Conservation (phyloP, 2,113 vertebrate species). For the Falcunculus frontatus region DNA sequence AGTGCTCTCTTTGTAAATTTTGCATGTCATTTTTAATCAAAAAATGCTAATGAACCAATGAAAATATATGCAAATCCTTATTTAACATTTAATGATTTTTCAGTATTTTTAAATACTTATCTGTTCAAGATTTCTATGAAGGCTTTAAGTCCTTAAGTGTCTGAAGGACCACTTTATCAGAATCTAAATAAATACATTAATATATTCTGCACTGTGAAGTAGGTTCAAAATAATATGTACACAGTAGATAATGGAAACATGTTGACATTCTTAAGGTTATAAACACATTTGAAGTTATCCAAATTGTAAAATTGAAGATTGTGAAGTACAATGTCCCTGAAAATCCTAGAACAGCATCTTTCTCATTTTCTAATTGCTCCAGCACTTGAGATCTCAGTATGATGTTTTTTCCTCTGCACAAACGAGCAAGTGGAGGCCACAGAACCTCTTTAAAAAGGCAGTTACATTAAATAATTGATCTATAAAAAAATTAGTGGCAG, state of each 20-base stretch:
- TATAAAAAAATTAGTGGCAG: neutral
- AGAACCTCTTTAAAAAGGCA: slow-evolving; percentile 62
- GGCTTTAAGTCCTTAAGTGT: slow-evolving; percentile 66
- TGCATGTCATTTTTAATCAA: neutral
- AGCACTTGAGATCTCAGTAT: slow-evolving; percentile 72
- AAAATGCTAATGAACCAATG: neutral
- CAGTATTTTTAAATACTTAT: slow-evolving; percentile 62
- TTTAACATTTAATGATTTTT: slow-evolving; percentile 48
- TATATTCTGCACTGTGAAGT: slow-evolving; percentile 67
- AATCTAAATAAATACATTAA: slow-evolving; percentile 70
- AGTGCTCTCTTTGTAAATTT: neutral
- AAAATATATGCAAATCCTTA: neutral
- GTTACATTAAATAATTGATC: slow-evolving; percentile 69
- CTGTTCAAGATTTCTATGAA: slow-evolving; percentile 54
- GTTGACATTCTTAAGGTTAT: slow-evolving; percentile 77
- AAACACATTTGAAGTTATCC: slow-evolving; percentile 69
- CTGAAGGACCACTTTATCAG: slow-evolving; percentile 69
- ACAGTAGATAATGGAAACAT: slow-evolving; percentile 71
- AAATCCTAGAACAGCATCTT: slow-evolving; percentile 63
- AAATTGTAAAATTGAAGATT: slow-evolving; percentile 75
- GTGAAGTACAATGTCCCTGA: slow-evolving; percentile 76
- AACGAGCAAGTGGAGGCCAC: slow-evolving; percentile 62
- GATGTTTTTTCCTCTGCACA: slow-evolving; percentile 59
- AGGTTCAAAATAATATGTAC: slow-evolving; percentile 73
- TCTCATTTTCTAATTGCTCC: slow-evolving; percentile 72